Evolutionary conservation across 2,113 vertebrate species (phyloP), one percentile per base, ranked within the genome.

Genomic region (Equus quagga): DNA sequence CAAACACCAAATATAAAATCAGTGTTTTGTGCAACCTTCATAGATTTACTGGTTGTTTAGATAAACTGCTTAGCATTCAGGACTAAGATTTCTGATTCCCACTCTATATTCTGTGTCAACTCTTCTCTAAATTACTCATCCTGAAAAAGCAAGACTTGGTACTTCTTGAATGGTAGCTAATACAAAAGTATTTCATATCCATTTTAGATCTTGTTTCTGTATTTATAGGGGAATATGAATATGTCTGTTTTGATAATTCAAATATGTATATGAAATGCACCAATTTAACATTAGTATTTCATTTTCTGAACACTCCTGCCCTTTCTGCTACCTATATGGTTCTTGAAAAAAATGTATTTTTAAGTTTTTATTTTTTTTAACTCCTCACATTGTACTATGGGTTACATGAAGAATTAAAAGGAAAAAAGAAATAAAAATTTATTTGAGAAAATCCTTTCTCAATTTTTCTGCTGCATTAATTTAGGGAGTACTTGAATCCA

Each of bases 1-100:
- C 44, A 90, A 84, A 80, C 36, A 95, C 21, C 31, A 86, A 92
- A 58, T 96, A 69, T 64, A 95, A 89, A 92, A 87, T 95, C 62
- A 89, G 60, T 44, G 31, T 75, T 93, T 91, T 85, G 3, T 93
- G 23, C 5, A 84, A 70, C 23, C 28, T 83, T 24, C 54, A 10
- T 54, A 76, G 75, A 44, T 88, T 83, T 92, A 58, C 46, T 72
- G 62, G 44, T 46, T 88, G 36, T 92, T 95, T 82, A 89, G 58
- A 91, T 81, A 54, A 84, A 78, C 31, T 91, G 24, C 54, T 97
- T 93, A 94, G n/a, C 23, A 93, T 92, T 97, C 65, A 84, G 12
- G 6, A 92, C 65, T 33, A 21, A 54, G n/a, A 78, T 64, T 94
- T 72, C 31, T 90, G 17, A 88, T 84, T 91, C 65, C 5, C 9